phyloP scores from a whole-genome alignment of 2,888 invertebrate genomes.

The Limnephilus marmoratus region DNA sequence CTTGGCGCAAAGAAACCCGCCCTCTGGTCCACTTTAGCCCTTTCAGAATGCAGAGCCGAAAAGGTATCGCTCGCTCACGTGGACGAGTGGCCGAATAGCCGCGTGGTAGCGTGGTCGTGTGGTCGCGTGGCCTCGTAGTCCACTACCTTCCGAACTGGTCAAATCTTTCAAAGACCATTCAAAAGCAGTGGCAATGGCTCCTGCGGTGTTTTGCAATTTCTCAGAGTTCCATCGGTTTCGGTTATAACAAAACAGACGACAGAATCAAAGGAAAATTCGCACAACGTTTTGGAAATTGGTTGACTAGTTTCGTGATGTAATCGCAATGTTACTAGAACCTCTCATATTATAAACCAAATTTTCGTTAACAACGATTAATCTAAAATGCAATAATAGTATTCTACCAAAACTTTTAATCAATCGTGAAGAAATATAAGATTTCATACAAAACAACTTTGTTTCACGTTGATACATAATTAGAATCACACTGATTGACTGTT shows the following conservation, averaged over 20 bases:
- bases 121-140: neutral
- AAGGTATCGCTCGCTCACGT: neutral
- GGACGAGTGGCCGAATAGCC: neutral
- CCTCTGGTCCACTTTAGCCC: neutral
- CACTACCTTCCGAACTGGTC: neutral
- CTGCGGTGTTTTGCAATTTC: constrained; percentile 36
- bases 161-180: constrained; percentile 25
- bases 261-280: neutral
- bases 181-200: neutral
- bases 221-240: neutral
- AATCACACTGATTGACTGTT: no score
- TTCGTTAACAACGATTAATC: neutral
- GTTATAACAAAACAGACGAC: neutral
- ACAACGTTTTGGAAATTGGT: neutral
- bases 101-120: neutral
- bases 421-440: no score
- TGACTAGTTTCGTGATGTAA: neutral
- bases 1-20: constrained; percentile 7
- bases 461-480: no score
- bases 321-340: neutral
- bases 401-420: no score
- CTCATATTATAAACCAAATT: neutral
- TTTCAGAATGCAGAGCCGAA: neutral
- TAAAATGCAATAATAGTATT: no score
- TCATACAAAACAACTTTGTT: no score